Base-by-base conservation (phyloP, 2,113 vertebrate genomes). In the Vicugna pacos region DNA sequence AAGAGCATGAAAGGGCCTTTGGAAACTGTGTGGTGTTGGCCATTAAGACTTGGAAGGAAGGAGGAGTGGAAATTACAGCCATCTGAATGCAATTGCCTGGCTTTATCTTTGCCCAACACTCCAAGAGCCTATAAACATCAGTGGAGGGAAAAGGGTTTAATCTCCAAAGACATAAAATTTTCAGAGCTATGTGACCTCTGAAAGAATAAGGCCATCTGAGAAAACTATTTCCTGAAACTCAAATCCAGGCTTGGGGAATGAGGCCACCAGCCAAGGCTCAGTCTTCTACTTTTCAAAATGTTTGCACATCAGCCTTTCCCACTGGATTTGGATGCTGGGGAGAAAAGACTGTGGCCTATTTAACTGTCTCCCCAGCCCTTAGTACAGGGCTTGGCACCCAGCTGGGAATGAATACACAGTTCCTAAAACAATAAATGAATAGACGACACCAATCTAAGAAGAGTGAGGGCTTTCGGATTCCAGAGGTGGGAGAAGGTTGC, bases 91-190 rank as follows among this genome's bases (percentile, higher is more conserved):
- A 98, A 89, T 64, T 95, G 95, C 80, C 75, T 94, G 92, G 73
- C 82, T 92, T 96, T 91, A 88, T 96, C 96, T 97, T 96, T 89
- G 62, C 70, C 73, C 88, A 91, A 85, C 84, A 91, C 85, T 91
- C 96, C 79, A 97, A 64, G 70, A 97, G 76, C 62, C 83, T 95
- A 77, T 93, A 96, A 95, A 97, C 86, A 91, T 94, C 84, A 88
- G 48, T 60, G 24, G 67, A 84, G 82, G 84, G 72, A 50, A 83
- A 64, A 38, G 73, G 56, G 67, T 67, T 96, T 93, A 72, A 91
- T 75, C 93, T 97, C 84, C 64, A 94, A 88, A 94, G 92, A 92
- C 81, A 92, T 82, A 94, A 84, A 79, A 80, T 97, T 97, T 97
- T 96, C 92, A 95, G 95, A 95, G 69, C n/a, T 96, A 75, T 46